Evolutionary conservation across 2,888 invertebrate genomes (phyloP).

Genomic region (Macrophya annulata): DNA sequence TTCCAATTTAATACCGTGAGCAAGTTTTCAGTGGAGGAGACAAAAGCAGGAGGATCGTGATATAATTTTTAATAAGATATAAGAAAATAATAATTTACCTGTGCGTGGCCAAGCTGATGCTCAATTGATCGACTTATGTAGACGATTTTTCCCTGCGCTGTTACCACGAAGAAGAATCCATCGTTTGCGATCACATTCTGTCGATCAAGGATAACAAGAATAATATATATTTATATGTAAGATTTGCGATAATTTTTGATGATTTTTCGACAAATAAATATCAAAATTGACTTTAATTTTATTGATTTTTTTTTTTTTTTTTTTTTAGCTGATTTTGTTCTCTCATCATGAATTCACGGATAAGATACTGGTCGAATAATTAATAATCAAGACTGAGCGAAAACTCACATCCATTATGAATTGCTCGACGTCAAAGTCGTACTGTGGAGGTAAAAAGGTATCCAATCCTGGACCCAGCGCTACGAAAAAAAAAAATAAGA

Average conservation of each 20-base stretch:
- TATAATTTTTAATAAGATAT: neutral
- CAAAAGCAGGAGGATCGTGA: neutral
- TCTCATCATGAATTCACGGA: neutral
- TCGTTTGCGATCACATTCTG: constrained; percentile 83
- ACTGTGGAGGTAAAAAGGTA: constrained; percentile 70
- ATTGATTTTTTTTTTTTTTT: constrained; percentile 63
- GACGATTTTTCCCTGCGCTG: constrained; percentile 91
- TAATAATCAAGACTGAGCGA: neutral
- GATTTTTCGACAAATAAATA: neutral
- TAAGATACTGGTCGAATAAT: neutral
- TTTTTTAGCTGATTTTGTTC: neutral
- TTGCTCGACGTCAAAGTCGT: constrained; percentile 76
- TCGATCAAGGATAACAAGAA: constrained; percentile 83
- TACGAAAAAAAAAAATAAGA: constrained; percentile 65
- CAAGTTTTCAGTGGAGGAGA: neutral
- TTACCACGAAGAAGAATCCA: constrained; percentile 91
- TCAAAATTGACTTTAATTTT: constrained; percentile 59
- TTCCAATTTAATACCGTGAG: neutral
- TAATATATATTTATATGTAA: constrained; percentile 78
- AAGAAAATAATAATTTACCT: constrained; percentile 81
- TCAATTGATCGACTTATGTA: constrained; percentile 93
- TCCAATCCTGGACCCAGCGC: constrained; percentile 70
- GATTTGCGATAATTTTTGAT: neutral
- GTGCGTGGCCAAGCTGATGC: constrained; percentile 91
- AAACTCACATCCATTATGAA: constrained; percentile 78